Evolutionary conservation across 2,113 vertebrate species (phyloP), one percentile per base, ranked within the genome.

Genomic region (Ophthalmolycus amberensis): DNA sequence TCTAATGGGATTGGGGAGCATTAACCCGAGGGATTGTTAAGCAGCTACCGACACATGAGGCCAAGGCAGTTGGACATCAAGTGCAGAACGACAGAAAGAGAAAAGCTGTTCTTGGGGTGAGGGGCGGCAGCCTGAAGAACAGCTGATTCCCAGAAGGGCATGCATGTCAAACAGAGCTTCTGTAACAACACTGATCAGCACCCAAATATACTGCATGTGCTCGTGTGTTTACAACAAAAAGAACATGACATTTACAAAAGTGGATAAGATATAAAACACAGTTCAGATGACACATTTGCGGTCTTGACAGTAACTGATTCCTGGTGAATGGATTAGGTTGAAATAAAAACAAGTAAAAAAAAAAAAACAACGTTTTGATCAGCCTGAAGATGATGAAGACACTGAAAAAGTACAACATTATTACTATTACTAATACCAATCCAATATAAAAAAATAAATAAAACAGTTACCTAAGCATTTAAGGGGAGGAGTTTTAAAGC

Each of bases 1-100:
- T 66, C 66, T 93, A 90, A 94, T 84, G 66, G 68, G 93, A 93
- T 94, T 80, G 56, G 48, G 71, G 71, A 46, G 90, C 58, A 93
- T 94, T 93, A 91, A 88, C 82, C 87, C 18, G 12, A 8, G 75
- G 89, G 93, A 93, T 94, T 93, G 93, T 87, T 84, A 32, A 91
- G 78, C 77, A 85, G 77, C 80, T 62, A 89, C 65, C 29, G 65
- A 92, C 85, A 91, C 87, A 93, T 86, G 85, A 91, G 89, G 86
- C 54, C 90, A 90, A 84, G 87, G 72, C 54, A 75, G 77, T 37
- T 85, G 87, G 84, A 89, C 90, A 93, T 86, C 40, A 74, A 91
- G 89, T 89, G 84, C 85, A 9, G 18, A 84, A 76, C 27, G 63
- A 77, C 80, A 78, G 74, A 83, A 89, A 78, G 68, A 90, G 86